phyloP scores from a whole-genome alignment of 2,888 invertebrate genomes.

The Gandaritis pyraliata region DNA sequence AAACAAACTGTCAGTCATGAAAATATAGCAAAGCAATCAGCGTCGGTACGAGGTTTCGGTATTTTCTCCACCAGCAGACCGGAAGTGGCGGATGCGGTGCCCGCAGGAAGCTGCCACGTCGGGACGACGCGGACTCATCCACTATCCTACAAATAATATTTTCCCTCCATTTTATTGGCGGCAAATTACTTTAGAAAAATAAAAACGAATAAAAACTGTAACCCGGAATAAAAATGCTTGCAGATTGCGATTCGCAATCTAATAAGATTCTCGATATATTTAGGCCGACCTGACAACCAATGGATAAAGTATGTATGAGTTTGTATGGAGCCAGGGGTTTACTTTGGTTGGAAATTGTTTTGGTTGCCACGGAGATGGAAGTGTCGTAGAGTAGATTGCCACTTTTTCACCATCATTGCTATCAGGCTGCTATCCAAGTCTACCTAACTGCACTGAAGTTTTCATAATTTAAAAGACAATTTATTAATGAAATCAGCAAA shows the following conservation, averaged over 20 bases:
- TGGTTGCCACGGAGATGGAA: no score
- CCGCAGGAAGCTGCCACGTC: constrained; percentile 56
- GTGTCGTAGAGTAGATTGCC: no score
- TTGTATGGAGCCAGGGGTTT: no score
- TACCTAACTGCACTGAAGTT: no score
- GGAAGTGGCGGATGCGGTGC: constrained; percentile 54
- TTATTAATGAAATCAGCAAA: no score
- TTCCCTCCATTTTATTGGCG: constrained; percentile 36
- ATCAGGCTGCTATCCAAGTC: no score
- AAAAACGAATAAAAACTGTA: constrained; percentile 15
- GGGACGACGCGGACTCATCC: constrained; percentile 47
- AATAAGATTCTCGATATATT: background rate
- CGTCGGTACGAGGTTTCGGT: constrained; percentile 8
- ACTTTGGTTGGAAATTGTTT: no score
- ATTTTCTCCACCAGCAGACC: constrained; percentile 32
- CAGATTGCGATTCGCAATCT: background rate
- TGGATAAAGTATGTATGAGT: no score
- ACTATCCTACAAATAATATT: constrained; percentile 39
- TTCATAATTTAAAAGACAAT: no score
- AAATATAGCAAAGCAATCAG: constrained; percentile 5
- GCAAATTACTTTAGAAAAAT: constrained; percentile 26
- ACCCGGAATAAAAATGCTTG: background rate
- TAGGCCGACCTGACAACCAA: background rate
- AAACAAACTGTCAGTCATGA: background rate
- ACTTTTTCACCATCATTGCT: no score